Base-by-base conservation (phyloP, 2,888 invertebrate genomes). In the Diarsia mendica region DNA sequence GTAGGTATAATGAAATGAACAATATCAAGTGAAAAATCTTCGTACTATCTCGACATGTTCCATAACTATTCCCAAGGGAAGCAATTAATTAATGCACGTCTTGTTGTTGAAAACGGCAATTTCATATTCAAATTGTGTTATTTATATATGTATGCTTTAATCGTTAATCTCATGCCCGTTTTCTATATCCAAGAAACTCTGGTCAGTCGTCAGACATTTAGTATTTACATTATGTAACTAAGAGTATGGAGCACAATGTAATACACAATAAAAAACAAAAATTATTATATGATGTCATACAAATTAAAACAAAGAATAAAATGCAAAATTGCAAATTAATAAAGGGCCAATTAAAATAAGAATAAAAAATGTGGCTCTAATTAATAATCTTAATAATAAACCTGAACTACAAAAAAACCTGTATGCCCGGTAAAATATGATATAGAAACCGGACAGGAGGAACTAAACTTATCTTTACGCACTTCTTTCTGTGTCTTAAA, bases 401-500 rank as follows among this genome's bases (percentile, higher is more conserved):
- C 58, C 58, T 58, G 15, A 28, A 28, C 18, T 28, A 3, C 15
- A 58, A 58, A 58, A 18, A 60, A 33, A 58, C 58, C n/a, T n/a
- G 53, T 53, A 53, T 11, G 2, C 18, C 9, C 28, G 28, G 28
- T 13, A 8, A 15, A 44, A 13, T 63, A 28, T 49, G 6, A 15
- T 46, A 55, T 39, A 67, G 67, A 66, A 78, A 18, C 13, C 78
- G 78, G 67, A 61, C 83, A 78, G 2, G 10, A 51, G 4, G 49
- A 33, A 23, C 61, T 46, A 44, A 63, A 78, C 77, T 58, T 28
- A 55, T 67, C 13, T 63, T 20, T 58, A 67, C 23, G 67, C 33
- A 46, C 5, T 74, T 23, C 18, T 20, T 8, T 13, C 2, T 55
- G 3, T 20, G 18, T 33, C 23, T n/a, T 53, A 18, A 28, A n/a